Evolutionary conservation across 2,797 vertebrate species (phyloP), one percentile per base, ranked within the genome.

Genomic region (Tangara arthus): DNA sequence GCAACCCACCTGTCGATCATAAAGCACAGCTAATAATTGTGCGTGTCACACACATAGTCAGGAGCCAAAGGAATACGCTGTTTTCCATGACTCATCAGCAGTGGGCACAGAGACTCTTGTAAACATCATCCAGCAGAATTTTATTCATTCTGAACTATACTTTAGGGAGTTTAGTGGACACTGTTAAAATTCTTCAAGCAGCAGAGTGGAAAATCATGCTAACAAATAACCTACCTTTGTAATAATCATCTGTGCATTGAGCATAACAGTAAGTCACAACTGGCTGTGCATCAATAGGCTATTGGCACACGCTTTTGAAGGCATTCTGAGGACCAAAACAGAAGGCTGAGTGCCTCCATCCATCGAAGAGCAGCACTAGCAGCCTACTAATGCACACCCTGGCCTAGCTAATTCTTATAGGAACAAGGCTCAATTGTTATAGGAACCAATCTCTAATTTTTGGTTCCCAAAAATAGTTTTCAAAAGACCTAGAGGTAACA

Each of bases 71-170:
- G 66, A 95, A 94, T 42, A 60, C 0, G 9, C 70, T 61, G 47
- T 52, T 90, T 91, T 86, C 73, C 87, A 59, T 97, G 94, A 95
- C 82, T 87, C 93, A 94, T 91, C 94, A 80, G 91, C 90, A 91
- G 9, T n/a, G 66, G 73, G 91, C 70, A 89, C 80, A 95, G 89
- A 96, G 80, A 76, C 47, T 77, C 89, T 79, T 92, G 93, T 91
- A 96, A 91, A 95, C 84, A 97, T 46, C 96, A 96, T 94, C 92
- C 96, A 95, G 83, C 46, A 89, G 86, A 91, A 89, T 93, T 97
- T 96, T 95, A 96, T 95, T 96, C 81, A 68, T 97, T 95, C 87
- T 82, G 61, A 96, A 97, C 93, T 93, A 82, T n/a, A 64, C 82
- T 95, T 94, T 27, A 78, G 94, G 92, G 96, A 97, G 55, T 71